Percentiles rank a stretch among this genome's conserved stretches.
phyloP scores from a whole-genome alignment of 2,797 vertebrate species.

The Helostoma temminkii region DNA sequence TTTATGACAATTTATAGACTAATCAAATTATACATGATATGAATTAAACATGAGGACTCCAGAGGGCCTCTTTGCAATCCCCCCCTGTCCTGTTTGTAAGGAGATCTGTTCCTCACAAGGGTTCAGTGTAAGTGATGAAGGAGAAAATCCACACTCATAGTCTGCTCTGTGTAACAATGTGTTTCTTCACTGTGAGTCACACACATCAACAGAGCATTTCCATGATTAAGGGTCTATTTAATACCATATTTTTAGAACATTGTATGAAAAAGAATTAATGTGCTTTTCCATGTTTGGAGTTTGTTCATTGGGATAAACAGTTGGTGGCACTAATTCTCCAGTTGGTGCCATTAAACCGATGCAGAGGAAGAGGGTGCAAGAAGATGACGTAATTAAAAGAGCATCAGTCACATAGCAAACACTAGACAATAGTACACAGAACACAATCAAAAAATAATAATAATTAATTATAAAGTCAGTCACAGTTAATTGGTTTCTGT shows the following conservation, averaged over 20 bases:
- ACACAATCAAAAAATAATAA: neutral
- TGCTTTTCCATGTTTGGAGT: neutral
- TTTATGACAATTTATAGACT: neutral
- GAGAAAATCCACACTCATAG: neutral
- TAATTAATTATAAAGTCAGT: neutral
- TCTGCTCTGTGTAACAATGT: too few relatives aligned
- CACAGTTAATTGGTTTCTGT: neutral
- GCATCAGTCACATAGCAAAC: neutral
- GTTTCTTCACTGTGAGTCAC: too few relatives aligned
- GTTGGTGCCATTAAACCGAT: neutral
- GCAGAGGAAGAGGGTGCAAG: neutral
- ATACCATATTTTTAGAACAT: neutral
- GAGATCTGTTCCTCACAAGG: neutral
- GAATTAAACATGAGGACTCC: neutral
- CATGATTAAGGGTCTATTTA: too few relatives aligned
- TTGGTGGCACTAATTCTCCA: conserved; percentile 7
- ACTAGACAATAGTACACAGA: neutral
- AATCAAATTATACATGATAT: neutral
- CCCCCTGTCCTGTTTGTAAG: neutral
- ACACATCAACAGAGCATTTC: too few relatives aligned
- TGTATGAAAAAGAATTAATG: neutral
- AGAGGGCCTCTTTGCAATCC: neutral
- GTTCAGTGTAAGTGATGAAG: conserved; percentile 7
- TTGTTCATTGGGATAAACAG: neutral
- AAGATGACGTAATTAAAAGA: conserved; percentile 15